Evolutionary conservation across 2,113 vertebrate species (phyloP), one percentile per base, ranked within the genome.

Genomic region (Nannospalax galili): DNA sequence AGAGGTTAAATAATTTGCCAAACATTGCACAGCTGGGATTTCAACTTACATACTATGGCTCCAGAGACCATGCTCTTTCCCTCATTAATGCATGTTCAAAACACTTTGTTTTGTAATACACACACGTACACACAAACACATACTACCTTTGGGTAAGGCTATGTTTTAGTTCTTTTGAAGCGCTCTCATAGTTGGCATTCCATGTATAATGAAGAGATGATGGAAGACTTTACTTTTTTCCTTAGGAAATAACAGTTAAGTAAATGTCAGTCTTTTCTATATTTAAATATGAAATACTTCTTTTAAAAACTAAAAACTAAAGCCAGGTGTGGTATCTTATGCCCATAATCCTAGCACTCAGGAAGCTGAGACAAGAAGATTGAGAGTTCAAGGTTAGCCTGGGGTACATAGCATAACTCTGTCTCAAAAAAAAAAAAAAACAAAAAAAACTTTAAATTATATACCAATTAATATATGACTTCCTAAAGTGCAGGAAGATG

Each of bases 221-320:
- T 84, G 35, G 30, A 80, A 93, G 26, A 3, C 24, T 90, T 93
- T 85, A 12, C 69, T 62, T 81, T 79, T 85, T 94, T 52, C 40
- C 45, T 75, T 69, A 37, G 79, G 24, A 94, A 92, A 84, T 84
- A 82, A 32, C 48, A 52, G 52, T 40, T 92, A 95, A 96, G 42
- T 94, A 96, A 91, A 69, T 81, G 52, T 56, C 42, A 86, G 35
- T n/a, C 14, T 86, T 94, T 82, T 79, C 82, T 92, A 96, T 72
- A 89, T 92, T 24, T 88, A 90, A 90, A 75, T 32, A 64, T 74
- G 64, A 96, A 77, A 56, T 87, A 7, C 81, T 81, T 56, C 45
- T 88, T 94, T 42, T 65, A 89, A 89, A 58, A 58, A 35, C 93
- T 58, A 7, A 70, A 70, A 70, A 86, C n/a, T 88, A 64, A 62